Percentiles rank a stretch among this genome's conserved stretches.
Conservation (phyloP, 2,888 invertebrate genomes). For the Dione juno region DNA sequence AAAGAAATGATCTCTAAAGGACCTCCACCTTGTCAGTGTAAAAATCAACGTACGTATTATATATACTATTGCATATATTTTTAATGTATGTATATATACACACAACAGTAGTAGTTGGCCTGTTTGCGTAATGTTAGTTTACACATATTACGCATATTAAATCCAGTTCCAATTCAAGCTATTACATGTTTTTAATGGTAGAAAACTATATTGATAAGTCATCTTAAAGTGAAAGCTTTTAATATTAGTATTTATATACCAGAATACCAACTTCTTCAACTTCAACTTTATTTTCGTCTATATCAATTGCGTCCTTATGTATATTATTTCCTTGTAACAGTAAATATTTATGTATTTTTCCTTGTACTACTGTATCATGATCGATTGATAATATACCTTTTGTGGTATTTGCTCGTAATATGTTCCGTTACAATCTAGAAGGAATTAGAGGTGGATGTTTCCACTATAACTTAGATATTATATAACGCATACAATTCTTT, state of each 20-base stretch:
- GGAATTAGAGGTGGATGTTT: slow-evolving; percentile 30
- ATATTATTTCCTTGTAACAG: slow-evolving; percentile 20
- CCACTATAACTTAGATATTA: slow-evolving; percentile 23
- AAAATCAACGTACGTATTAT: slow-evolving; percentile 43
- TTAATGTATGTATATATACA: neutral
- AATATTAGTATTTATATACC: too few relatives aligned
- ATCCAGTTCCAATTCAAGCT: neutral
- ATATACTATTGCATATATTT: too few relatives aligned
- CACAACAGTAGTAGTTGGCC: too few relatives aligned
- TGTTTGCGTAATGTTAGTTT: too few relatives aligned
- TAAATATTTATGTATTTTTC: slow-evolving; percentile 29
- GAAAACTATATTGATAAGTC: neutral
- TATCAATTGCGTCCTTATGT: neutral
- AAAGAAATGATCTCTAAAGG: slow-evolving; percentile 55
- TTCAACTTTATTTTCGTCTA: slow-evolving; percentile 2
- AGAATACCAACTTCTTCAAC: too few relatives aligned
- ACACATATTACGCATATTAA: neutral
- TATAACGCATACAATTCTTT: slow-evolving; percentile 27
- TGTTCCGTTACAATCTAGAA: slow-evolving; percentile 28
- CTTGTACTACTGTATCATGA: slow-evolving; percentile 31
- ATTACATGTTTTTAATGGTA: neutral
- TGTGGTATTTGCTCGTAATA: slow-evolving; percentile 12
- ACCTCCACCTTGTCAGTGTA: slow-evolving; percentile 65
- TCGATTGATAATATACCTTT: slow-evolving; percentile 14
- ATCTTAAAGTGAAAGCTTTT: too few relatives aligned